A percentile compares a stretch with the other conserved stretches of the same genome.
Conservation (phyloP, 2,113 vertebrate species). For the Scalopus aquaticus region DNA sequence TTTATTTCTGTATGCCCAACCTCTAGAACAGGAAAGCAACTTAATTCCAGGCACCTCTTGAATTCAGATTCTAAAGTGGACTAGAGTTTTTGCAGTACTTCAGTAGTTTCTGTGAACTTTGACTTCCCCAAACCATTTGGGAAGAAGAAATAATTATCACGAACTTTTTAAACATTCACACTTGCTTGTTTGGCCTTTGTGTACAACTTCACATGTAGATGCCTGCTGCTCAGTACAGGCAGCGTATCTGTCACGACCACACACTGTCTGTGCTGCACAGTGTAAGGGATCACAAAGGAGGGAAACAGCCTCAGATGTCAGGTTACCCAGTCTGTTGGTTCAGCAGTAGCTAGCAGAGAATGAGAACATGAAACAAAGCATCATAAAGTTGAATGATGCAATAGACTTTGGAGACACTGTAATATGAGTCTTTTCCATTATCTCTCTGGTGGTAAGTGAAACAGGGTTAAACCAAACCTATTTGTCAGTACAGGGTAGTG, state of each 20-base stretch:
- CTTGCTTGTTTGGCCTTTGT: neutral
- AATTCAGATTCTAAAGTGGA: neutral
- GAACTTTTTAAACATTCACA: neutral
- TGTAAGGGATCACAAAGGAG: neutral
- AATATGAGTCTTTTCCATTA: neutral
- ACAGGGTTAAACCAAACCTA: slow-evolving; percentile 5
- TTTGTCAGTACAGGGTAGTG: neutral
- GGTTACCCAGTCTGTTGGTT: neutral
- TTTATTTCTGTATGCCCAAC: neutral
- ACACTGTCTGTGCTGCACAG: neutral
- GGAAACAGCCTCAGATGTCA: neutral
- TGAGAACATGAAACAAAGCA: neutral
- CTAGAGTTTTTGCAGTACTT: neutral
- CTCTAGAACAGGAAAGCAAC: neutral
- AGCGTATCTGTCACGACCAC: neutral
- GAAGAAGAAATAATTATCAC: neutral
- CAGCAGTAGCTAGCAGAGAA: neutral
- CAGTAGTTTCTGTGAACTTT: neutral
- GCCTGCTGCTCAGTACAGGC: neutral
- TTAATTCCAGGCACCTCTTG: neutral
- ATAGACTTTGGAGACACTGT: neutral
- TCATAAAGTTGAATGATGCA: neutral
- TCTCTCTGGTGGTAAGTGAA: slow-evolving; percentile 17
- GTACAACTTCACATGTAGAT: neutral
- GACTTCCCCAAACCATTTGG: slow-evolving; percentile 2